Conservation (phyloP, 2,797 vertebrate species). For the Euphonia xanthogaster region DNA sequence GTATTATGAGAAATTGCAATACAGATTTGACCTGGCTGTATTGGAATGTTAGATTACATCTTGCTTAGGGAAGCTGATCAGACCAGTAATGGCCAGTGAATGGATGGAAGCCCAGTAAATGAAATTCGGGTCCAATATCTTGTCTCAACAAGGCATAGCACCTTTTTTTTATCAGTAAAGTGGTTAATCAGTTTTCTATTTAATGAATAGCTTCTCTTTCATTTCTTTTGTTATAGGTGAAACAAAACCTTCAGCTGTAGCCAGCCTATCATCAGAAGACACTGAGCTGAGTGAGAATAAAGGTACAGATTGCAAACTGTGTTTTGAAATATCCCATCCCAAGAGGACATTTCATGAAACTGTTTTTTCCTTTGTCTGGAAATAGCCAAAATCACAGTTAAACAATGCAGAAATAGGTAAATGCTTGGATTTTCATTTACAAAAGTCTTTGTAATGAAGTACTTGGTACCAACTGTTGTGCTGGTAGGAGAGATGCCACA, state of each 20-base stretch:
- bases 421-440: conserved; percentile 16
- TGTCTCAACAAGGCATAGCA: background rate
- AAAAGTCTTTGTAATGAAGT: conserved; percentile 8
- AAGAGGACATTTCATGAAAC: background rate
- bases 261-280: conserved; percentile 37
- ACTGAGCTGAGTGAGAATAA: conserved; percentile 56
- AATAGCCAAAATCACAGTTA: conserved; percentile 10
- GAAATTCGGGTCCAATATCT: background rate
- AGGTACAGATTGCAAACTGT: conserved; percentile 62
- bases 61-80: background rate
- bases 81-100: background rate
- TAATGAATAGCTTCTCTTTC: conserved; percentile 41
- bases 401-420: conserved; percentile 12
- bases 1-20: background rate
- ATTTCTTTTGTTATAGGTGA: conserved; percentile 56
- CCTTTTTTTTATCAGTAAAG: background rate
- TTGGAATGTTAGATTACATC: background rate
- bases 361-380: conserved; percentile 4
- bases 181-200: background rate
- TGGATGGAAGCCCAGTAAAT: background rate
- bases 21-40: background rate
- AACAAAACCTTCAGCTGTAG: background rate
- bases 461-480: background rate
- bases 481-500: background rate
- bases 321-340: background rate